Evolutionary conservation across 2,113 vertebrate genomes (phyloP), one percentile per base, ranked within the genome.

Genomic region (Brachirus orientalis): DNA sequence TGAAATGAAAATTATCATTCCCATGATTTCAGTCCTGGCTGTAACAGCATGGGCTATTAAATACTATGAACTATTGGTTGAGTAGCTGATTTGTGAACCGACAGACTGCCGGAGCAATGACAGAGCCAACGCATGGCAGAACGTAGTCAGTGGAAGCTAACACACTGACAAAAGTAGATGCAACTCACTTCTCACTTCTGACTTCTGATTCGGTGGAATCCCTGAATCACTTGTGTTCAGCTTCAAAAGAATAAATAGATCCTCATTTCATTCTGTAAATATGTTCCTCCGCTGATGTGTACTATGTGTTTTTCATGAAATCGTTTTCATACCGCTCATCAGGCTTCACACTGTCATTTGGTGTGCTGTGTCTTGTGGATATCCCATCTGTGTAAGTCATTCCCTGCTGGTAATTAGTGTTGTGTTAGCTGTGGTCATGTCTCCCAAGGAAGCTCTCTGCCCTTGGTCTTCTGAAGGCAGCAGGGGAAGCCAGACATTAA

Each of bases 401-500:
- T 76, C 72, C 50, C 73, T 68, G 67, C 59, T 69, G 68, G 51
- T 80, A 79, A 81, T 87, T 79, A 82, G 80, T 59, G 58, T 55
- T 82, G 75, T 79, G 69, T 71, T 79, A 54, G 22, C 79, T 41
- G 62, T 35, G 55, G 76, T 80, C 74, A 52, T 52, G 79, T 72
- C 79, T 83, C 61, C 63, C 48, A 73, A 65, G 63, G 74, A 83
- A 72, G 43, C 46, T 33, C 43, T 47, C 28, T 76, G 64, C 84
- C 79, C 86, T 84, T 66, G 73, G 72, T 73, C 67, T 63, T 62
- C 44, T 53, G 62, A 38, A 16, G 77, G 72, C 79, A 77, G 79
- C 57, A 35, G 69, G 69, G 59, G 63, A 66, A 70, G 75, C 41
- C 69, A 63, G 69, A 82, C 81, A 87, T 79, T 84, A 83, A 74